Conservation (phyloP, 2,797 vertebrate species). For the Atherinosoma microstoma region DNA sequence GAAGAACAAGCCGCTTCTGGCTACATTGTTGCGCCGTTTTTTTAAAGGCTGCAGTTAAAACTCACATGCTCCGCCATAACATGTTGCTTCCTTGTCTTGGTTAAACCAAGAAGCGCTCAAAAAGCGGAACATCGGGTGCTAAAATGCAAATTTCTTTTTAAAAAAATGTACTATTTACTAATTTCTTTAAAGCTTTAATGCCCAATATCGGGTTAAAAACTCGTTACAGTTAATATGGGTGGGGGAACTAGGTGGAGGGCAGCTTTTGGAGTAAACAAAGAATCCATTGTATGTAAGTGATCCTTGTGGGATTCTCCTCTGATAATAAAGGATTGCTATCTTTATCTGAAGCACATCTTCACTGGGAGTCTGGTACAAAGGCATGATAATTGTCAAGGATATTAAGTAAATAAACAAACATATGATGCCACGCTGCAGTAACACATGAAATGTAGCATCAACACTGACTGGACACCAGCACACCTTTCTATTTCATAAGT, state of each 20-base stretch:
- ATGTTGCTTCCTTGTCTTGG: conserved; percentile 35
- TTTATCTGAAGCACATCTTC: conserved; percentile 34
- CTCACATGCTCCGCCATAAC: conserved; percentile 38
- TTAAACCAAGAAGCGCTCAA: neutral
- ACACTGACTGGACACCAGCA: no score
- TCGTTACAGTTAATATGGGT: neutral
- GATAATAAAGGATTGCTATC: conserved; percentile 50
- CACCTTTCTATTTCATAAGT: neutral
- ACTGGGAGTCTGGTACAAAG: conserved; percentile 23
- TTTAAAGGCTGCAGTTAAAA: conserved; percentile 5
- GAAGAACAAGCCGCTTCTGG: neutral
- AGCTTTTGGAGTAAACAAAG: conserved; percentile 63
- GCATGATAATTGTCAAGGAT: conserved; percentile 35
- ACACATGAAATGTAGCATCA: neutral
- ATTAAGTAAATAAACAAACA: neutral
- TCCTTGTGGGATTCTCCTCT: conserved; percentile 49
- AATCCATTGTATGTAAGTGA: conserved; percentile 52
- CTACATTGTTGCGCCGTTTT: neutral
- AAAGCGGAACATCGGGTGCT: conserved; percentile 40
- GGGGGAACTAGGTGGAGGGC: conserved; percentile 46
- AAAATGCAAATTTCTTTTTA: neutral
- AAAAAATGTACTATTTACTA: no score
- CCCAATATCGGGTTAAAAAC: neutral
- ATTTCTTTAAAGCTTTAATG: neutral
- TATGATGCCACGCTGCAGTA: neutral